Percentiles rank a stretch among this genome's conserved stretches.
Conservation (phyloP, 1,140 invertebrate species). For the Zaprionus inermis region DNA sequence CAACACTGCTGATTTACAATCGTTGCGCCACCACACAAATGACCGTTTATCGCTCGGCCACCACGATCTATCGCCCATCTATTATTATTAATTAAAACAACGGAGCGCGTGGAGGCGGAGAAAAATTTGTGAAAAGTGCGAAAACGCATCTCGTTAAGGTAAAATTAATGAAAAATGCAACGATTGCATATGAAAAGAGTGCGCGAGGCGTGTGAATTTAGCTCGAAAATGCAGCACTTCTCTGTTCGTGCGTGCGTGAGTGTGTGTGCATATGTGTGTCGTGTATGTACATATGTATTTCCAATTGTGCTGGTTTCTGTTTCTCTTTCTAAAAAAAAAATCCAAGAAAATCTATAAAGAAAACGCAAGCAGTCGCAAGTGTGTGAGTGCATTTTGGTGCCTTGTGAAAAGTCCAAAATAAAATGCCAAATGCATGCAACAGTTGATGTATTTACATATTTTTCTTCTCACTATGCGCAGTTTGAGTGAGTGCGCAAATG, state of each 20-base stretch:
- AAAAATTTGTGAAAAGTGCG: slow-evolving; percentile 50
- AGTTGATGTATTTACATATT: slow-evolving; percentile 67
- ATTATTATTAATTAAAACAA: slow-evolving; percentile 60
- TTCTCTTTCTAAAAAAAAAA: slow-evolving; percentile 64
- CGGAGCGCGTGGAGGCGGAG: slow-evolving; percentile 53
- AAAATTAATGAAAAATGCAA: slow-evolving; percentile 62
- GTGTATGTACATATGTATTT: slow-evolving; percentile 61
- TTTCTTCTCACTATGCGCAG: slow-evolving; percentile 49
- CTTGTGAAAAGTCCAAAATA: slow-evolving; percentile 50
- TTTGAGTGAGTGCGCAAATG: slow-evolving; percentile 21
- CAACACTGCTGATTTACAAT: slow-evolving; percentile 15
- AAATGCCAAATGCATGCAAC: slow-evolving; percentile 53
- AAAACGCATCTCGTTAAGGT: slow-evolving; percentile 57
- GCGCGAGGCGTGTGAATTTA: slow-evolving; percentile 36
- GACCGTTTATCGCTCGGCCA: slow-evolving; percentile 37
- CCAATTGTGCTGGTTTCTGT: slow-evolving; percentile 65
- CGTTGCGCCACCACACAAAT: slow-evolving; percentile 12
- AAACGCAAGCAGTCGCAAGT: slow-evolving; percentile 46
- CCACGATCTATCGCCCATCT: slow-evolving; percentile 48
- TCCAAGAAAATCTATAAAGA: slow-evolving; percentile 56
- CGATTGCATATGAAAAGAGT: slow-evolving; percentile 42
- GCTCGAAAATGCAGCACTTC: slow-evolving; percentile 44
- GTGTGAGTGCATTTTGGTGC: slow-evolving; percentile 50
- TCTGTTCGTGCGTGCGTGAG: slow-evolving; percentile 34
- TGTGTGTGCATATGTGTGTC: slow-evolving; percentile 41